Evolutionary conservation across 2,888 invertebrate genomes (phyloP), one percentile per base, ranked within the genome.

Genomic region (Drosophila buzzatii): DNA sequence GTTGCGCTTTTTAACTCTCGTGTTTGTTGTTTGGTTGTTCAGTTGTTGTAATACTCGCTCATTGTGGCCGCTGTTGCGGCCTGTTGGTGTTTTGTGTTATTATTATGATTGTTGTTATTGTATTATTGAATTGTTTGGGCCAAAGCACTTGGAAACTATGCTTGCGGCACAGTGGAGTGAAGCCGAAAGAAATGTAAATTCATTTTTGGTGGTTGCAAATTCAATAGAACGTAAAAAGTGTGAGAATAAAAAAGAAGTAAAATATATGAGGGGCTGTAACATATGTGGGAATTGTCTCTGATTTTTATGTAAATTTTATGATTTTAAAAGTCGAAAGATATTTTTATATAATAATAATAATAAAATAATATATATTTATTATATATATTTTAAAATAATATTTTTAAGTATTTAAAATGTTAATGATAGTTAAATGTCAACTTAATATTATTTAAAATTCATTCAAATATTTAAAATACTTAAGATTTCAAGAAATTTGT

Each of bases 91-190:
- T 89, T 85, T 87, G 89, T 90, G 85, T 87, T 87, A 86, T 86
- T 86, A 87, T 87, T 90, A 90, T 86, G 90, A 87, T 87, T 90
- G 90, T 87, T 90, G 85, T 87, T 87, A 90, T 87, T 87, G 86
- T 87, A 81, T 89, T 90, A 90, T 90, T 90, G 86, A 87, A 87
- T 87, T 87, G 90, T 90, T 87, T 87, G 84, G 89, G 89, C 90
- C 89, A 89, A 84, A 89, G 87, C 90, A 84, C 90, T 86, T 89
- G 87, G 89, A 82, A 75, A 76, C 70, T 63, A 70, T 73, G 68
- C 45, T 37, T 42, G 18, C 8, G 56, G 33, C 20, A 84, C 84
- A 82, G 76, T 84, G 87, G 70, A 42, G 9, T 57, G 56, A 57
- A 12, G 16, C 10, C 9, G 5, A 16, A 0, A 5, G 1, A 53